Percentiles rank a stretch among this genome's conserved stretches.
phyloP scores from a whole-genome alignment of 2,113 vertebrate genomes.

The Hippocampus zosterae region DNA sequence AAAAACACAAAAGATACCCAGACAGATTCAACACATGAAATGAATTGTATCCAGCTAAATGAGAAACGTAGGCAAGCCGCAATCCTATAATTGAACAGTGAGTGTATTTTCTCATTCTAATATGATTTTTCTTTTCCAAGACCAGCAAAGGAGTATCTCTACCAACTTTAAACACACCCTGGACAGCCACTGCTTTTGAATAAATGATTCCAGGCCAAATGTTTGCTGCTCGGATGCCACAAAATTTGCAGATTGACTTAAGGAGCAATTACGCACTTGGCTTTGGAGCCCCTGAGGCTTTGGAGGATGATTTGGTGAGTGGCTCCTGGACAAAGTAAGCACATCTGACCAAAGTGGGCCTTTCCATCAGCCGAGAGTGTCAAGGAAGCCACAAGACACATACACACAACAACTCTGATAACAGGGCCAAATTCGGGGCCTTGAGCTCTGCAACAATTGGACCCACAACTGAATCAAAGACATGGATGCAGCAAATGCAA shows the following conservation, averaged over 20 bases:
- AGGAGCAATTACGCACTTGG: conserved; percentile 73
- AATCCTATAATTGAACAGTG: conserved; percentile 41
- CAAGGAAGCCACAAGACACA: conserved; percentile 56
- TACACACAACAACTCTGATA: conserved; percentile 54
- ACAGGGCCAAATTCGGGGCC: neutral
- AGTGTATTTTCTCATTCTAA: conserved; percentile 40
- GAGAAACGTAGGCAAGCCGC: conserved; percentile 49
- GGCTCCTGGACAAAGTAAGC: conserved; percentile 66
- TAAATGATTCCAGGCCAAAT: conserved; percentile 55
- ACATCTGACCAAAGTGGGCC: conserved; percentile 52
- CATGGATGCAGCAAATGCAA: neutral
- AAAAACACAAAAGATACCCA: conserved; percentile 41
- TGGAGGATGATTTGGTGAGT: conserved; percentile 60
- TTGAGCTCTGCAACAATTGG: conserved; percentile 1
- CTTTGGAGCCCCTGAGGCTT: conserved; percentile 71
- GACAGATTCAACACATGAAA: conserved; percentile 43
- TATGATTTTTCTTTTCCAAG: conserved; percentile 21
- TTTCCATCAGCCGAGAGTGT: conserved; percentile 48
- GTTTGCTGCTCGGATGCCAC: conserved; percentile 61
- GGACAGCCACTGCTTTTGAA: conserved; percentile 35
- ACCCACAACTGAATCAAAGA: conserved; percentile 10
- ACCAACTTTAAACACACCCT: conserved; percentile 38
- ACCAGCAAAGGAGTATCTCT: conserved; percentile 26
- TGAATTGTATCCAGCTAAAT: conserved; percentile 35
- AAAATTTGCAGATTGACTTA: conserved; percentile 72